Percentiles rank a stretch among this genome's conserved stretches.
Evolutionary conservation across 2,888 invertebrate species (phyloP).

Genomic region (Tyria jacobaeae): DNA sequence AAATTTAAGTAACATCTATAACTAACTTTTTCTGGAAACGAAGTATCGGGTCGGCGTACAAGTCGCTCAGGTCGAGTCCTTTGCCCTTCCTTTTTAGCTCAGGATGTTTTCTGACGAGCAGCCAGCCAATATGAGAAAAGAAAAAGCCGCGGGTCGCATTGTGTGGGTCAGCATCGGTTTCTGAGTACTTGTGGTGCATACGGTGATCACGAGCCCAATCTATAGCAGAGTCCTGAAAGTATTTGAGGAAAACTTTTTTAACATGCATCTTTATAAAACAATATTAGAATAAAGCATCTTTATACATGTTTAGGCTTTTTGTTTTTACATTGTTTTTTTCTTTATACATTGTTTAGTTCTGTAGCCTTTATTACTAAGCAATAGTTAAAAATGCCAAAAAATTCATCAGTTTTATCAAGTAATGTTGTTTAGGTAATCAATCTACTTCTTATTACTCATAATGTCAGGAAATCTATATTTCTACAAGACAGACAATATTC

Average conservation of each 20-base stretch:
- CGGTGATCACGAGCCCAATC: constrained; percentile 94
- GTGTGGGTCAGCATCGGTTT: constrained; percentile 97
- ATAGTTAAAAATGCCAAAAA: too few relatives aligned
- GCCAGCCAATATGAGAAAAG: constrained; percentile 98
- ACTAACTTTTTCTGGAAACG: constrained; percentile 95
- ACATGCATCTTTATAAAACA: not conserved
- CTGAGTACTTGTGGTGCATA: constrained; percentile 97
- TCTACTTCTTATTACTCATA: not conserved
- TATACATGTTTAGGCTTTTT: too few relatives aligned
- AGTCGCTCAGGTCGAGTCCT: constrained; percentile 93
- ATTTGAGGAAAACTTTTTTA: constrained; percentile 7
- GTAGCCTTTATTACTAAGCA: too few relatives aligned
- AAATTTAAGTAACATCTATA: not conserved
- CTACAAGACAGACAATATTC: not conserved
- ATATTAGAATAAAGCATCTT: too few relatives aligned
- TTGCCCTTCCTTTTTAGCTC: constrained; percentile 95
- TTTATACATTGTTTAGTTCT: too few relatives aligned
- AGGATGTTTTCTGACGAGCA: constrained; percentile 95
- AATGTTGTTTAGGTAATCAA: not conserved
- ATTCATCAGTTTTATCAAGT: too few relatives aligned
- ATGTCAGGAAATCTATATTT: not conserved
- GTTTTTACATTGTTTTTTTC: too few relatives aligned
- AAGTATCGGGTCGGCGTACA: constrained; percentile 93
- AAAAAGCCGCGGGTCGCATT: constrained; percentile 97
- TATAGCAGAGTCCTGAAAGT: constrained; percentile 89